These are phyloP conservation scores for Microtus oregoni DNA, from an alignment of 2,113 vertebrate species.

Conservation along the genomic window DNA sequence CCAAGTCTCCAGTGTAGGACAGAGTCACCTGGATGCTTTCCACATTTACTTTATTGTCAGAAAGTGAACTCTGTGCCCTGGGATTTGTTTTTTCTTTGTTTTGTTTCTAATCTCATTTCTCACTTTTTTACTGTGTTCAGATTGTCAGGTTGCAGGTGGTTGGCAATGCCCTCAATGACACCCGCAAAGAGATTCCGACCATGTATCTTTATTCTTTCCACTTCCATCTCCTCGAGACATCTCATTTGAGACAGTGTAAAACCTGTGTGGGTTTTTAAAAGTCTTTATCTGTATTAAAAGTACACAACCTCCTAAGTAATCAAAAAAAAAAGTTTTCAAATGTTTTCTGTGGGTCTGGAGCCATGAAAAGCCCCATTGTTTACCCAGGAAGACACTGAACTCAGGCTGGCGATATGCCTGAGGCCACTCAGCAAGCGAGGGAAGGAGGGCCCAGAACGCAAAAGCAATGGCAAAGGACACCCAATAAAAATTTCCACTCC, in stretches of 20 bases:
- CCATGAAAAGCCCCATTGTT: constrained; percentile 56
- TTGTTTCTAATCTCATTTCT: background rate
- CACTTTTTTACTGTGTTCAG: background rate
- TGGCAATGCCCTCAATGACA: background rate
- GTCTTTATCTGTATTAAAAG: constrained; percentile 11
- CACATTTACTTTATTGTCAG: background rate
- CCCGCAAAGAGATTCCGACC: background rate
- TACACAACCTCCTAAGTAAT: background rate
- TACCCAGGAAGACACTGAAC: constrained; percentile 26
- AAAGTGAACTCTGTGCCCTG: background rate
- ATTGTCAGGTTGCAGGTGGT: background rate
- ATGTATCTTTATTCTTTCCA: background rate
- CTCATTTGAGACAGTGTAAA: background rate
- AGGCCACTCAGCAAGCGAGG: background rate
- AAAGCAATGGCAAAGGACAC: background rate
- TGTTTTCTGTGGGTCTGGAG: constrained; percentile 44
- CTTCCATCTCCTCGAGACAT: background rate
- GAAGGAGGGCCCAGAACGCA: background rate
- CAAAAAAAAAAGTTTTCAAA: constrained; percentile 25
- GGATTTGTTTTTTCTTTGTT: background rate
- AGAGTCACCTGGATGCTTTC: background rate
- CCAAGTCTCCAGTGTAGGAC: background rate
- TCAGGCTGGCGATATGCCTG: background rate
- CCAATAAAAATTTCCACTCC: background rate
- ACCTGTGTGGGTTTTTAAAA: background rate